Base-by-base conservation (phyloP, 1,140 invertebrate genomes). In the Calephelis virginiensis region DNA sequence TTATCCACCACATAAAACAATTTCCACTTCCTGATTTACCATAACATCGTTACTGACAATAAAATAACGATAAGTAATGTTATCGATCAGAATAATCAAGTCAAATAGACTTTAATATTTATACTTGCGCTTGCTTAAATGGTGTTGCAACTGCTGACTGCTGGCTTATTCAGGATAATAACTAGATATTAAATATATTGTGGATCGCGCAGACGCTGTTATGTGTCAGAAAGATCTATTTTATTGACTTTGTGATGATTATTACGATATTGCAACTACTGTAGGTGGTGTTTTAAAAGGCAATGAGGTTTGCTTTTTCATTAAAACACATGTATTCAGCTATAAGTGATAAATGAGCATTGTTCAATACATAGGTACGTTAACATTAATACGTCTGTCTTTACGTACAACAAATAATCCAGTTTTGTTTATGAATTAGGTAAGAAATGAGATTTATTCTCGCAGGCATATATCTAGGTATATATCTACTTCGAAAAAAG, bases 161-260 rank as follows among this genome's bases (percentile, higher is more conserved):
- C 28, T 56, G 17, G 28, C 14, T 56, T 56, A 28, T 56, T 28
- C 17, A 56, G 53, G 17, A 56, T 56, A 56, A 56, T 56, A 56
- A 56, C 53, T 17, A 43, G 40, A 43, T 43, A 28, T 56, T 56
- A 28, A 56, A 56, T 28, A 56, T 56, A 56, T 56, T 6, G 17
- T 37, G 17, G 28, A 56, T 17, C 28, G 53, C 53, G 17, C 53
- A 37, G 53, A 5, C 53, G 53, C 28, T 56, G 53, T 56, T 28
- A 56, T 56, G 53, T 56, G 53, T 56, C 53, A 56, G 53, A 56
- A 56, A 56, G 53, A 56, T 56, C 53, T 56, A 56, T 56, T 56
- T 56, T 56, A 56, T 56, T 56, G 53, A 12, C 53, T 56, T 28
- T 56, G 53, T 12, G 28, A 56, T 56, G 17, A 56, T 56, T 56